A percentile compares a stretch with the other conserved stretches of the same genome.
Evolutionary conservation across 2,888 invertebrate species (phyloP).

Genomic region (Meghimatium bilineatum): DNA sequence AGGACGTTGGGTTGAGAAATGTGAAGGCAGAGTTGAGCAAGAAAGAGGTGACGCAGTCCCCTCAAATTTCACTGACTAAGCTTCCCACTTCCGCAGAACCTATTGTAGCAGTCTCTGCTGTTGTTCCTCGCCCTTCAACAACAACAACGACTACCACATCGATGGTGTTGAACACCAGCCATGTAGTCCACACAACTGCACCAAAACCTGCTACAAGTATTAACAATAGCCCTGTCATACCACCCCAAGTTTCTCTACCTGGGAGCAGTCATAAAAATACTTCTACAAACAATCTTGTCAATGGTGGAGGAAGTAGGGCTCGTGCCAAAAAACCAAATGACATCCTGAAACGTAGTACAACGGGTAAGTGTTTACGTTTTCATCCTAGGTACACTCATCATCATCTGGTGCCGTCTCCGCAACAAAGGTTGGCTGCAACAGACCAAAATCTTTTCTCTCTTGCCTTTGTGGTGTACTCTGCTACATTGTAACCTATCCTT

Average conservation of each 20-base stretch:
- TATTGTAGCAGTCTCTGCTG: slow-evolving; percentile 37
- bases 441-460: no score
- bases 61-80: slow-evolving; percentile 15
- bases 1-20: slow-evolving; percentile 35
- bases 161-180: slow-evolving; percentile 27
- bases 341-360: slow-evolving; percentile 50
- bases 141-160: slow-evolving; percentile 32
- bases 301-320: slow-evolving; percentile 50
- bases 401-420: no score
- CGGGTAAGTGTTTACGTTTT: slow-evolving; percentile 30
- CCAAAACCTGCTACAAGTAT: neutral
- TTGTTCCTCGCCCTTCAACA: slow-evolving; percentile 26
- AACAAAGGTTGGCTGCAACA: no score
- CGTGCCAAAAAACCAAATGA: slow-evolving; percentile 45
- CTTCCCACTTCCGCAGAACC: slow-evolving; percentile 32
- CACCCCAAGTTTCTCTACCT: neutral
- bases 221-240: slow-evolving; percentile 5
- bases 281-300: slow-evolving; percentile 34
- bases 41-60: slow-evolving; percentile 19
- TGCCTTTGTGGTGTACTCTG: no score
- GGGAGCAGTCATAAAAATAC: slow-evolving; percentile 31
- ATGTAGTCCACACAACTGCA: neutral
- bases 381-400: no score
- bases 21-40: slow-evolving; percentile 35
- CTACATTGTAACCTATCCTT: no score